These are phyloP conservation scores for Meganola albula DNA, from an alignment of 2,888 invertebrate genomes.

Conservation along the genomic window DNA sequence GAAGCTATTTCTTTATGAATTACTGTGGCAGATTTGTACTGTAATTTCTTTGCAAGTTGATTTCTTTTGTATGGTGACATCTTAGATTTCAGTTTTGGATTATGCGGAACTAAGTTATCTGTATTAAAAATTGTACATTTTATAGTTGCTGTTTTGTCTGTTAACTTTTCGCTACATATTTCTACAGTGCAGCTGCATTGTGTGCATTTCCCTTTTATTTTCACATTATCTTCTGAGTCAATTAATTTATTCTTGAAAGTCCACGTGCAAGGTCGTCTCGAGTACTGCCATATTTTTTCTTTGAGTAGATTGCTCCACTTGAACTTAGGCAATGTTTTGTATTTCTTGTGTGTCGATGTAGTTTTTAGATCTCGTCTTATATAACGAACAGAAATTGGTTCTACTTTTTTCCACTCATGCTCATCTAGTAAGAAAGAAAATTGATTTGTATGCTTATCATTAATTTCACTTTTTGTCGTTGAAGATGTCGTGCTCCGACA, in stretches of 20 bases:
- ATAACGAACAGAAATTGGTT: slow-evolving; percentile 5
- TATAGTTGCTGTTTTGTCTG: slow-evolving; percentile 4
- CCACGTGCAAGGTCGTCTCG: slow-evolving; percentile 4
- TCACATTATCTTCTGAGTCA: not conserved
- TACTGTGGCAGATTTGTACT: slow-evolving; percentile 1
- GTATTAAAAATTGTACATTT: slow-evolving; percentile 3
- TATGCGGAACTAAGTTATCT: slow-evolving; percentile 2
- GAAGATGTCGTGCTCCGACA: slow-evolving; percentile 10
- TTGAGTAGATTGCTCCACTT: slow-evolving; percentile 8
- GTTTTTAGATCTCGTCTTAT: slow-evolving; percentile 5
- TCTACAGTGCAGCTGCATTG: slow-evolving; percentile 3
- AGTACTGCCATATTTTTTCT: slow-evolving; percentile 4
- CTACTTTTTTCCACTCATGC: slow-evolving; percentile 5
- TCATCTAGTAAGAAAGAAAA: slow-evolving; percentile 7
- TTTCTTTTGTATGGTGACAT: slow-evolving; percentile 4
- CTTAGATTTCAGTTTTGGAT: slow-evolving; percentile 3
- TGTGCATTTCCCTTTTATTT: slow-evolving; percentile 3
- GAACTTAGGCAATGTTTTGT: slow-evolving; percentile 7
- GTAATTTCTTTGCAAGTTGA: slow-evolving; percentile 1
- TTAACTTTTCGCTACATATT: slow-evolving; percentile 2
- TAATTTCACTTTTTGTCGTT: slow-evolving; percentile 10
- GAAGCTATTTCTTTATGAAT: slow-evolving; percentile 1
- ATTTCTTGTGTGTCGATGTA: slow-evolving; percentile 5
- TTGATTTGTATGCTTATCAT: slow-evolving; percentile 10
- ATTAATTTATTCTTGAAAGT: slow-evolving; percentile 4